Conservation (phyloP, 1,140 invertebrate genomes). For the Zaprionus capensis region DNA sequence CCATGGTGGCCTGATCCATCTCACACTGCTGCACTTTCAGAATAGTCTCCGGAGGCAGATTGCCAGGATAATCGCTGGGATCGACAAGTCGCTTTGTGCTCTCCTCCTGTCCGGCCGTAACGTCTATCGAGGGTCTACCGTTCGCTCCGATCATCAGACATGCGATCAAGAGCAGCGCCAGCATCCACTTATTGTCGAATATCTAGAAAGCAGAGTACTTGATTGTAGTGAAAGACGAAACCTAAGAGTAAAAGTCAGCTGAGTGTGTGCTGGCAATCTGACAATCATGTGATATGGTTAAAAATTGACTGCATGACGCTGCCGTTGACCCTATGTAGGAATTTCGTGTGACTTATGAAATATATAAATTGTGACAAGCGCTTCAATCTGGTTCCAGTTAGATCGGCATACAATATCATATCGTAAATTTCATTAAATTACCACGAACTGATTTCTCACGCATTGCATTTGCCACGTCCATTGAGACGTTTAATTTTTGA, state of each 20-base stretch:
- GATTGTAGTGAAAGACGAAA: slow-evolving; percentile 1
- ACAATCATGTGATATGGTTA: slow-evolving; percentile 35
- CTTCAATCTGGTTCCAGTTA: slow-evolving; percentile 40
- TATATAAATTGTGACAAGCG: slow-evolving; percentile 26
- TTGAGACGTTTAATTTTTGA: background rate
- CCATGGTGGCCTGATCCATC: slow-evolving; percentile 66
- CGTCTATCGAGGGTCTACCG: slow-evolving; percentile 46
- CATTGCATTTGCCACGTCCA: background rate
- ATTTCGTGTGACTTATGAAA: slow-evolving; percentile 25
- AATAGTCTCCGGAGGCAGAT: slow-evolving; percentile 67
- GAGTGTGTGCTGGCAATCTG: background rate
- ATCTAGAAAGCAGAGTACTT: slow-evolving; percentile 31
- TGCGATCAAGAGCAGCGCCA: slow-evolving; percentile 22
- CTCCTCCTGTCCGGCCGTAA: background rate
- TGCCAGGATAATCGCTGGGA: slow-evolving; percentile 67
- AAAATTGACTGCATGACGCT: slow-evolving; percentile 26
- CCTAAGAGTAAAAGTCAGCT: slow-evolving; percentile 16
- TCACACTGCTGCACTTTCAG: slow-evolving; percentile 76
- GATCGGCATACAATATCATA: slow-evolving; percentile 26
- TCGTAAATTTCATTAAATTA: slow-evolving; percentile 24
- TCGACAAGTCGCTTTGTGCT: slow-evolving; percentile 33
- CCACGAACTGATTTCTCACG: slow-evolving; percentile 16
- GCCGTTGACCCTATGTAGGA: slow-evolving; percentile 40
- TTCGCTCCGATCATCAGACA: background rate
- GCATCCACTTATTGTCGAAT: slow-evolving; percentile 39